Base-by-base conservation (phyloP, 2,888 invertebrate genomes). In the Leptopilina drosophilae region DNA sequence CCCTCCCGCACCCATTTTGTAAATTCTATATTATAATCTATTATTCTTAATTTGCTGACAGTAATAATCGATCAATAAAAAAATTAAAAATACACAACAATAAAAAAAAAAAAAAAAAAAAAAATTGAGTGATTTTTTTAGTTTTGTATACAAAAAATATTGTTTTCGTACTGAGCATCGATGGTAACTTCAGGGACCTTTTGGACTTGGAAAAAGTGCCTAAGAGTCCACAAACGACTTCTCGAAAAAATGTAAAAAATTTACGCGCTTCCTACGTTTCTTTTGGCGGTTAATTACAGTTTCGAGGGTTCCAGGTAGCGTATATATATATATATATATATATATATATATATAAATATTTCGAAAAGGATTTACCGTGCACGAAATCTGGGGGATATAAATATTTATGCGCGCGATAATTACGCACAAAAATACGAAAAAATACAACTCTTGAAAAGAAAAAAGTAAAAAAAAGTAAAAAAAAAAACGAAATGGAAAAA, bases 341-440 rank as follows among this genome's bases (percentile, higher is more conserved):
- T 42, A 42, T 42, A 5, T 14, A 73, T 49, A 73, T 73, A 20
- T 20, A 20, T 20, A 20, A 20, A 20, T 20, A 20, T 20, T 73
- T 14, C 69, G 69, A 73, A 53, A 69, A 20, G 20, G 69, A 73
- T 1, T 53, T 7, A 6, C 69, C 69, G 5, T n/a, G 15, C 53
- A 56, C 53, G 26, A 73, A 73, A 73, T 73, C 69, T 73, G n/a
- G 69, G 33, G n/a, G 33, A 73, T 73, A 73, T 56, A 73, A 56
- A 53, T 73, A 33, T 73, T 6, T 42, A 73, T 73, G 53, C 9
- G 33, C 5, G n/a, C 53, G 69, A 33, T 73, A 73, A 73, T 73
- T 73, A 73, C 56, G 49, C 49, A 73, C 56, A 9, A 73, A 33
- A 73, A 73, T 53, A 73, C 5, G 5, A 42, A 73, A 73, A 56